A percentile compares a stretch with the other conserved stretches of the same genome.
phyloP scores from a whole-genome alignment of 2,888 invertebrate species.

The Carabus problematicus region DNA sequence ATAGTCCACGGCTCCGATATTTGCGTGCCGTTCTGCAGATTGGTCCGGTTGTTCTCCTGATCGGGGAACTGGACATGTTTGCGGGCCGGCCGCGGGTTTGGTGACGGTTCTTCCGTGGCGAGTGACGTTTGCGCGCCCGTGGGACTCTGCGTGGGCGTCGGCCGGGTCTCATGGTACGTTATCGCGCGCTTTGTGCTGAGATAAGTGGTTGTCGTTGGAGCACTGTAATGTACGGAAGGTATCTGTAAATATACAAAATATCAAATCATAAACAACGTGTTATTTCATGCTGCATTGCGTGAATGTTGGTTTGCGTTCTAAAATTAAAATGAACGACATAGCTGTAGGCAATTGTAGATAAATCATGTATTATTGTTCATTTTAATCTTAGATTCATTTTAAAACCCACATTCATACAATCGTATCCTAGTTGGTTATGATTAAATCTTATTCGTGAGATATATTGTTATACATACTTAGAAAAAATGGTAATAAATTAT shows the following conservation, averaged over 20 bases:
- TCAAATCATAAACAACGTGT: too few relatives aligned
- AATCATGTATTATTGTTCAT: not conserved
- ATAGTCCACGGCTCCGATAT: slow-evolving; percentile 56
- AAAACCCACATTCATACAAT: not conserved
- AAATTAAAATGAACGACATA: not conserved
- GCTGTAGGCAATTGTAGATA: slow-evolving; percentile 13
- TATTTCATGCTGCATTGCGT: not conserved
- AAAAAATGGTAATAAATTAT: too few relatives aligned
- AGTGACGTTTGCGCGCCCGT: slow-evolving; percentile 61
- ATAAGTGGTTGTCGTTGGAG: slow-evolving; percentile 64
- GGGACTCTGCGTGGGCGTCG: slow-evolving; percentile 64
- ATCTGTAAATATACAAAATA: slow-evolving; percentile 54
- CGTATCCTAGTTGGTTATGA: not conserved
- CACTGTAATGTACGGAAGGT: slow-evolving; percentile 63
- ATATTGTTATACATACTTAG: too few relatives aligned
- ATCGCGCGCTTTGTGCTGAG: slow-evolving; percentile 59
- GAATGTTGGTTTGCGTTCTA: not conserved
- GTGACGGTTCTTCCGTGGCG: slow-evolving; percentile 58
- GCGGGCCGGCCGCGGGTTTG: slow-evolving; percentile 62
- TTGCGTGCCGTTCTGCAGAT: slow-evolving; percentile 51
- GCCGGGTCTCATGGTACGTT: slow-evolving; percentile 62
- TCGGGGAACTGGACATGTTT: slow-evolving; percentile 78
- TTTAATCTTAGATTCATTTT: not conserved
- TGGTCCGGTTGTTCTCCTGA: slow-evolving; percentile 40
- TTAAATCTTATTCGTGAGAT: too few relatives aligned